Base-by-base conservation (phyloP, 2,888 invertebrate genomes). In the Zootermopsis nevadensis region DNA sequence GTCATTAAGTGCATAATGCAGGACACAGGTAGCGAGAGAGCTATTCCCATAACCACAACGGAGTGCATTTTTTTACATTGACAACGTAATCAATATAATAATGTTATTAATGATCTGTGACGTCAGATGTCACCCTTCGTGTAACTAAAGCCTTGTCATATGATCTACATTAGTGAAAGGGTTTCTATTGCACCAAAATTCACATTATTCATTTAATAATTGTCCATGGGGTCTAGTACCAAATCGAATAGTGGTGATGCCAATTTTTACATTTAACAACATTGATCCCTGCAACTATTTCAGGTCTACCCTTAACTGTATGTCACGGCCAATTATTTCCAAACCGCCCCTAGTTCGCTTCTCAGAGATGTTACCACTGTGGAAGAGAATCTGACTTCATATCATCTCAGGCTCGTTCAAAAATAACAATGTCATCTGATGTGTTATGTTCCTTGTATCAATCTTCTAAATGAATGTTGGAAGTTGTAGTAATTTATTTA, bases 151-250 rank as follows among this genome's bases (percentile, higher is more conserved):
- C 69, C 69, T 69, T 69, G 69, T 69, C 69, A 69, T 69, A 33
- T 69, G 69, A 69, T 69, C 69, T 69, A 33, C 69, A 69, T 69
- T 69, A 69, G 69, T 69, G 69, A 69, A 69, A 69, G 33, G 69
- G 31, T 69, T 69, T 69, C 69, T 69, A 69, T 69, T 69, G 69
- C 69, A 69, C 69, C 69, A 30, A 69, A 69, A 69, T 69, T 30
- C 69, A 69, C 69, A 69, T 69, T 69, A 69, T 69, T 69, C 69
- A 69, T 69, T 69, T 69, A 69, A 69, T 69, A 3, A 69, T 69
- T 22, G 33, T 69, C 33, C 33, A 69, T 33, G 33, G 69, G 69
- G 33, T 19, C 4, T 1, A 31, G 15, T 33, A 69, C 31, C 22
- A 69, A 33, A 69, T 69, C 69, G 31, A 69, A 69, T 69, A 69